A percentile compares a stretch with the other conserved stretches of the same genome.
Evolutionary conservation across 2,888 invertebrate species (phyloP).

Genomic region (Perizoma flavofasciatum): DNA sequence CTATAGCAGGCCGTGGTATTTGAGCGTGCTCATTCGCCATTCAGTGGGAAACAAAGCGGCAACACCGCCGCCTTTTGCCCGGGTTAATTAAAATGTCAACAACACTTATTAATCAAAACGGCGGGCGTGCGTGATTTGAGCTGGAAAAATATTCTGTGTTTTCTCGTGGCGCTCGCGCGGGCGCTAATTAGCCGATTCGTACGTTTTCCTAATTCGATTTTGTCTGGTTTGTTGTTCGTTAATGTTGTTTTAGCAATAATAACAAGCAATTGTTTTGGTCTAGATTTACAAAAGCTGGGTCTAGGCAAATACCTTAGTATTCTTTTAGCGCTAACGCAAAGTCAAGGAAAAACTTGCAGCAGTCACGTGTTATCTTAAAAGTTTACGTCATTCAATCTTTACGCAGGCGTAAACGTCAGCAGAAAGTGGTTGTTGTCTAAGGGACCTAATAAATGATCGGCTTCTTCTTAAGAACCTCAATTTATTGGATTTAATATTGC

Average conservation of each 20-base stretch:
- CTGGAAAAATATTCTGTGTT: slow-evolving; percentile 14
- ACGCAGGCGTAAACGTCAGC: too few species aligned
- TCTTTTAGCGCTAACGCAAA: too few species aligned
- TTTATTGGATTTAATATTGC: neutral
- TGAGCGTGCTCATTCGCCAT: slow-evolving; percentile 48
- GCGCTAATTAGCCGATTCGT: slow-evolving; percentile 22
- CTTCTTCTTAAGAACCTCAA: slow-evolving; percentile 5
- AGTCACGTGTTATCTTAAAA: too few species aligned
- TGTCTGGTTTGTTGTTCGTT: slow-evolving; percentile 14
- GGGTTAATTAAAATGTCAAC: slow-evolving; percentile 82
- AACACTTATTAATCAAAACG: slow-evolving; percentile 76
- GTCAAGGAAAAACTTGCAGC: too few species aligned
- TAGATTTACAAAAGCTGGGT: neutral
- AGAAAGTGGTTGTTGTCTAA: too few species aligned
- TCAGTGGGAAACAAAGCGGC: slow-evolving; percentile 65
- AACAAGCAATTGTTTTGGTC: slow-evolving; percentile 4
- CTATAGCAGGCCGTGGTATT: slow-evolving; percentile 24
- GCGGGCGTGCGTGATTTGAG: slow-evolving; percentile 38
- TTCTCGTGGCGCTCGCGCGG: slow-evolving; percentile 4
- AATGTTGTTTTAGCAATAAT: slow-evolving; percentile 28
- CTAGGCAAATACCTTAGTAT: too few species aligned
- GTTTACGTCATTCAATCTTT: too few species aligned
- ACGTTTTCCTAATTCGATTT: slow-evolving; percentile 22
- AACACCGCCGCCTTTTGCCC: slow-evolving; percentile 66
- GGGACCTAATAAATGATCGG: slow-evolving; percentile 7